Base-by-base conservation (phyloP, 2,888 invertebrate species). In the Zaprionus obscuricornis region DNA sequence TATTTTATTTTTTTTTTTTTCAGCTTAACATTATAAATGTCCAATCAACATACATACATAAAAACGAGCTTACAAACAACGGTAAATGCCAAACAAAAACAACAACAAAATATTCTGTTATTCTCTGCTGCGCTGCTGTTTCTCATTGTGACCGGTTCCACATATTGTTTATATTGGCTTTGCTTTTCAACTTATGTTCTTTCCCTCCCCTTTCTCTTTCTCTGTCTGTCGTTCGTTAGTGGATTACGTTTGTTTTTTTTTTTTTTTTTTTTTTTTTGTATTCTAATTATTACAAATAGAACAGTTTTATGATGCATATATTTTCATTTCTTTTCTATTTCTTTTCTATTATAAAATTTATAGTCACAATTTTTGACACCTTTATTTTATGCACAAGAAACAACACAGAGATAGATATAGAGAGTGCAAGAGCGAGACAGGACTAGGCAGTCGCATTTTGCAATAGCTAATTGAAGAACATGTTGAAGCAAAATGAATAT, bases 261-360 rank as follows among this genome's bases (percentile, higher is more conserved):
- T 56, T 54, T 24, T 29, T 22, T 42, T 26, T 11, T 27, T 8
- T 29, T 36, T 27, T 46, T 27, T 11, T 17, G 40, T 22, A 45
- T 50, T 46, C 43, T 54, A 50, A 66, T 59, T 39, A 34, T 49
- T 26, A 39, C 40, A 52, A 66, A 60, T 52, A 33, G 24, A 45
- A 49, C 36, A 33, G 27, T 33, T 40, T 33, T 24, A 31, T 40
- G 16, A 20, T 11, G 13, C 40, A 24, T 18, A 39, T 46, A 31
- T 58, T 10, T 22, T 18, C 36, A 20, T 49, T 59, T 13, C 56
- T 55, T 70, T 66, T 71, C 40, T 49, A 17, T 47, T 43, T 63
- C 58, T 55, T 63, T 31, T 56, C 20, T 65, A 57, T 67, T 85
- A 66, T 82, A 82, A 74, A 82, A 85, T 81, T 81, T 85, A 83